These are phyloP conservation scores for Acrobasis suavella DNA, from an alignment of 2,888 invertebrate species.

Conservation along the genomic window DNA sequence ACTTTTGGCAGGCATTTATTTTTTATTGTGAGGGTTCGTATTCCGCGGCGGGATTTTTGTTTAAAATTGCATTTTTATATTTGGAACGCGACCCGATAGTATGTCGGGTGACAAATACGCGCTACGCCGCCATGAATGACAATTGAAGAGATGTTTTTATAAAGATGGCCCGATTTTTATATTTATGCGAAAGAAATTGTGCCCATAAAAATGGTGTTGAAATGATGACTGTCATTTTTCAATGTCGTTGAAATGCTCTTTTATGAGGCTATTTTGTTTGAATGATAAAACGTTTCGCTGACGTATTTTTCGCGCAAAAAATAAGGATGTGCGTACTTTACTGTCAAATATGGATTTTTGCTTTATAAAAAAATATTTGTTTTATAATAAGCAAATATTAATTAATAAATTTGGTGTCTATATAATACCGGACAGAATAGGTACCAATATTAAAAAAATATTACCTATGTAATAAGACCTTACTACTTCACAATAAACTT, in stretches of 20 bases:
- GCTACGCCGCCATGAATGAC: conserved; percentile 79
- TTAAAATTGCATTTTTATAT: conserved; percentile 83
- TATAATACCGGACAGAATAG: too few species aligned
- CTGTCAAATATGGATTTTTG: not conserved
- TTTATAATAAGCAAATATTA: not conserved
- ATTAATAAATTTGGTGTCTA: too few species aligned
- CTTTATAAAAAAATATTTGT: not conserved
- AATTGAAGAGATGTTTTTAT: conserved; percentile 81
- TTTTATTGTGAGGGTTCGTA: conserved; percentile 76
- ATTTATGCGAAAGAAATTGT: conserved; percentile 81
- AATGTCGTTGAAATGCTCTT: conserved; percentile 72
- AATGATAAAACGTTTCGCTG: conserved; percentile 56
- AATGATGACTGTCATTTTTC: conserved; percentile 80
- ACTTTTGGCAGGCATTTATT: conserved; percentile 66
- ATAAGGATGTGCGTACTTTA: conserved; percentile 4
- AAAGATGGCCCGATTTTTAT: conserved; percentile 75
- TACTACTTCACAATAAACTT: too few species aligned
- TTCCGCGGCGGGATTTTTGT: conserved; percentile 69
- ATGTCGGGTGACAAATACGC: conserved; percentile 81
- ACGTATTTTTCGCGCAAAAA: conserved; percentile 33
- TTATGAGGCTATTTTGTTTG: conserved; percentile 74
- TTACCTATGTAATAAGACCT: too few species aligned
- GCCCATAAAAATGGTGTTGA: conserved; percentile 77
- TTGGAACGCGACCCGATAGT: conserved; percentile 69
- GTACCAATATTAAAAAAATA: too few species aligned